Evolutionary conservation across 2,888 invertebrate genomes (phyloP).

Genomic region (Polia nebulosa): DNA sequence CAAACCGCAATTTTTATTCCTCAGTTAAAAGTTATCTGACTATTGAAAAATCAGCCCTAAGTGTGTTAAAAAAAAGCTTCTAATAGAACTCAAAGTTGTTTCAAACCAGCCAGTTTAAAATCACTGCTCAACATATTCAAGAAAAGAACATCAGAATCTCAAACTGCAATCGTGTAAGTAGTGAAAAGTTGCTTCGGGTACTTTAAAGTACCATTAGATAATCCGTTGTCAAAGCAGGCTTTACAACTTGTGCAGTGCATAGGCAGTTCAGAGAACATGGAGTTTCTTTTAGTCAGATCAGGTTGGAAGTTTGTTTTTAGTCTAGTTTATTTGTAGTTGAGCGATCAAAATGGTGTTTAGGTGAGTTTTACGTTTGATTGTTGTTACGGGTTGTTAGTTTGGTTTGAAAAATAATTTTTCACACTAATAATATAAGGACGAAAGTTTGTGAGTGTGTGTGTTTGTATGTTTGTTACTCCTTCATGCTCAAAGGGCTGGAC

Average conservation of each 20-base stretch:
- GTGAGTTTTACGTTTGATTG: too few relatives aligned
- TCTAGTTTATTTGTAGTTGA: background rate
- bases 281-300: constrained; percentile 21
- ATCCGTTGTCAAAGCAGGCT: constrained; percentile 47
- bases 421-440: too few relatives aligned
- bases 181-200: constrained; percentile 27
- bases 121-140: constrained; percentile 28
- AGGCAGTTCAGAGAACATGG: constrained; percentile 34
- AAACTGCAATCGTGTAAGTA: constrained; percentile 46
- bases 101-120: constrained; percentile 20
- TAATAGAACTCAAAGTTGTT: constrained; percentile 22
- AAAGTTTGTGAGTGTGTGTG: too few relatives aligned
- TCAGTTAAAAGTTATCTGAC: too few relatives aligned
- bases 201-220: constrained; percentile 53
- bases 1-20: too few relatives aligned
- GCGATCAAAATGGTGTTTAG: too few relatives aligned
- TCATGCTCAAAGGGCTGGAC: too few relatives aligned
- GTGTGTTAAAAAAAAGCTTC: too few relatives aligned
- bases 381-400: too few relatives aligned
- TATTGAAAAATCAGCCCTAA: too few relatives aligned
- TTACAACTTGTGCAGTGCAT: constrained; percentile 43
- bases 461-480: too few relatives aligned
- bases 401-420: too few relatives aligned
- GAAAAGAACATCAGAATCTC: constrained; percentile 19
- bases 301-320: background rate